These are phyloP conservation scores for Heliothis peltigera DNA, from an alignment of 2,888 invertebrate species.

Conservation along the genomic window DNA sequence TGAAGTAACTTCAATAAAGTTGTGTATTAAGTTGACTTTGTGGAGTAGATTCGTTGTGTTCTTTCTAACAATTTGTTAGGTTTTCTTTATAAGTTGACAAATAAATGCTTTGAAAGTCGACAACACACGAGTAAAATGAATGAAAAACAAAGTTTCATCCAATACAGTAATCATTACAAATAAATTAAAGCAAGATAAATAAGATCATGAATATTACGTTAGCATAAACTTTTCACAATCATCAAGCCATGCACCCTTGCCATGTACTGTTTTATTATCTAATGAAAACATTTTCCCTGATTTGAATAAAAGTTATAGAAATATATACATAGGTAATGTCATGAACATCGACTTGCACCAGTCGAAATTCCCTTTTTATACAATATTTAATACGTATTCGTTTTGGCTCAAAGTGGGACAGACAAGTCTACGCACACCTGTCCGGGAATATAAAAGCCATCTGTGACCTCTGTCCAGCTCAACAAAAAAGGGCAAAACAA, in stretches of 20 bases:
- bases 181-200: constrained; percentile 5
- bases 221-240: constrained; percentile 27
- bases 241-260: too few species aligned
- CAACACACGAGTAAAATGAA: background rate
- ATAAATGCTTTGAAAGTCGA: background rate
- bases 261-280: too few species aligned
- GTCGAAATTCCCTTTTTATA: too few species aligned
- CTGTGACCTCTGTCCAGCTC: constrained; percentile 37
- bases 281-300: too few species aligned
- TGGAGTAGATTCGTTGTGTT: background rate
- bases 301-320: too few species aligned
- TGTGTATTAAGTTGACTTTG: background rate
- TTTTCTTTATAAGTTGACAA: too few species aligned
- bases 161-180: constrained; percentile 14
- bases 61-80: background rate
- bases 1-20: background rate
- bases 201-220: constrained; percentile 11
- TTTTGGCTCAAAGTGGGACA: constrained; percentile 11
- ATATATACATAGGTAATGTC: too few species aligned
- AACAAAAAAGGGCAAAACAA: constrained; percentile 33
- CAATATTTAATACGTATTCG: constrained; percentile 33
- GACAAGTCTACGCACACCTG: constrained; percentile 10
- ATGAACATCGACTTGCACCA: too few species aligned
- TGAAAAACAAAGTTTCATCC: constrained; percentile 14
- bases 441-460: constrained; percentile 34